Conservation (phyloP, 35 echinoderm and acorn worm species). For the Lytechinus pictus region DNA sequence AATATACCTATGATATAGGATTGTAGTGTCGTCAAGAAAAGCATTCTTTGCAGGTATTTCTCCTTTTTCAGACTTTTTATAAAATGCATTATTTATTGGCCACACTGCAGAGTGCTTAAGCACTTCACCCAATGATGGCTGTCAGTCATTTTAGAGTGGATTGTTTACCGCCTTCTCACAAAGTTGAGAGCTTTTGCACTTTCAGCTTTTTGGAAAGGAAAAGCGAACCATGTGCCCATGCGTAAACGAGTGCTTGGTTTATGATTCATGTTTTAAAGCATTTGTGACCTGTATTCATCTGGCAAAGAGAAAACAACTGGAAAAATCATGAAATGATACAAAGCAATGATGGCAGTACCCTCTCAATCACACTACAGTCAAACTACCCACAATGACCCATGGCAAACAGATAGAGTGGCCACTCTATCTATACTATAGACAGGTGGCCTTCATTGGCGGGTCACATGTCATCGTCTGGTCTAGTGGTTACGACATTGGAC, state of each 20-base stretch:
- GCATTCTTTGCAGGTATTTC: background rate
- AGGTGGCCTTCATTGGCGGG: too few relatives aligned
- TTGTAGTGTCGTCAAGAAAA: background rate
- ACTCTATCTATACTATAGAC: too few relatives aligned
- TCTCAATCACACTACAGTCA: too few relatives aligned
- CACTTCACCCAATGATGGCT: background rate
- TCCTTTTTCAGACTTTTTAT: background rate
- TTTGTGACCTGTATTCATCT: background rate
- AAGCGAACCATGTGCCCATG: background rate
- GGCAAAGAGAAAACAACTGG: background rate
- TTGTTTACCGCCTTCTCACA: background rate
- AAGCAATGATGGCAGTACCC: too few relatives aligned
- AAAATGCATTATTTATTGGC: background rate
- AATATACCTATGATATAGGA: background rate
- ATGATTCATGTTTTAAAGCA: background rate
- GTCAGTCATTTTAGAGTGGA: background rate
- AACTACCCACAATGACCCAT: too few relatives aligned
- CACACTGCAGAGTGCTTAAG: background rate
- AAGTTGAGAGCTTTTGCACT: background rate
- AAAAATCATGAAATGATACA: background rate
- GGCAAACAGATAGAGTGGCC: too few relatives aligned
- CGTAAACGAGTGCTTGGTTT: background rate
- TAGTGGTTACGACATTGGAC: too few relatives aligned
- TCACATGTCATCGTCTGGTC: too few relatives aligned
- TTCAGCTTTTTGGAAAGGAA: background rate